These are phyloP conservation scores for Phocoena sinus DNA, from an alignment of 2,113 vertebrate genomes.

Conservation along the genomic window DNA sequence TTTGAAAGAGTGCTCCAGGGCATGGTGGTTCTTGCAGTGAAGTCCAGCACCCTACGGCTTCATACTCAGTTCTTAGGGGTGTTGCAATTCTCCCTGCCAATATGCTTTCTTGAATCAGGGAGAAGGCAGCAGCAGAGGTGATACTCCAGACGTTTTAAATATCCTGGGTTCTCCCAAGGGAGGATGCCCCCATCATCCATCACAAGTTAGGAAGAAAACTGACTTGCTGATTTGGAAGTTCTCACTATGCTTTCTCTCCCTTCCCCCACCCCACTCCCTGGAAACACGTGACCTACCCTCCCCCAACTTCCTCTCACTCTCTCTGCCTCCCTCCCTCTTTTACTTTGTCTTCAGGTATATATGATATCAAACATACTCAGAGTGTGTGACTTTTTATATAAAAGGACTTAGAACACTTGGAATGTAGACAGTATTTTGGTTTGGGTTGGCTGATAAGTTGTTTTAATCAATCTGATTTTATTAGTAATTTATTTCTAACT, in stretches of 20 bases:
- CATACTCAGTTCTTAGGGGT: too few species aligned
- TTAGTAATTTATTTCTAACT: conserved; percentile 24
- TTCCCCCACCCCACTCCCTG: neutral
- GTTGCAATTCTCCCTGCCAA: neutral
- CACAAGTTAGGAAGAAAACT: neutral
- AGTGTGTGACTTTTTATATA: neutral
- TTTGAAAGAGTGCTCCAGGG: accelerated
- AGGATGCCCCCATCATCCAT: neutral
- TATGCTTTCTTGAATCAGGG: neutral
- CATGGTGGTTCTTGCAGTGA: neutral
- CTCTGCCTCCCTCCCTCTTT: neutral
- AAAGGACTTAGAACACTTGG: neutral
- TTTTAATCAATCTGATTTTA: conserved; percentile 8
- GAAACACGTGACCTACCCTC: neutral
- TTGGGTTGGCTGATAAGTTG: neutral
- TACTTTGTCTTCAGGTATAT: neutral
- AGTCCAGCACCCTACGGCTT: neutral
- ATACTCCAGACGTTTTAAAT: neutral
- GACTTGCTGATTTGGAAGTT: neutral
- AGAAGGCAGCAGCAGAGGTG: neutral
- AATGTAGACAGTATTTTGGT: neutral
- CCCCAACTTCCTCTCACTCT: too few species aligned
- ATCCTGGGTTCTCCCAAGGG: neutral
- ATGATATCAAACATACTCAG: neutral
- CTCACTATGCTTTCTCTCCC: neutral